Conservation (phyloP, 2,797 vertebrate genomes). For the Oryzias sinensis region DNA sequence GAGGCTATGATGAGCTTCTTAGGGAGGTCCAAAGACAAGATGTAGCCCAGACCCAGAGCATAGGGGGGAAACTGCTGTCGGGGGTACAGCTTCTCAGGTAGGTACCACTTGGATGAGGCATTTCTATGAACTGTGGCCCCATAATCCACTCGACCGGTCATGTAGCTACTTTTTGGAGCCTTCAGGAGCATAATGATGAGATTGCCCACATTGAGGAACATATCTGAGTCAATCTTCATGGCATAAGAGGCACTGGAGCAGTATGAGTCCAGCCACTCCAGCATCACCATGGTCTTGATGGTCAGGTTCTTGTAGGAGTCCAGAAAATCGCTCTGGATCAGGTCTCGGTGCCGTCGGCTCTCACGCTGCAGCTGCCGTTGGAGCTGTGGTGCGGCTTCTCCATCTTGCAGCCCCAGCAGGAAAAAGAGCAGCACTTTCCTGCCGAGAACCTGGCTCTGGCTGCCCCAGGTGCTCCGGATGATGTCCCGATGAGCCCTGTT, state of each 20-base stretch:
- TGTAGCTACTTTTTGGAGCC: constrained; percentile 18
- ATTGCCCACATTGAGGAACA: constrained; percentile 72
- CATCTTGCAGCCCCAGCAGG: constrained; percentile 49
- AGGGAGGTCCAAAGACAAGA: constrained; percentile 68
- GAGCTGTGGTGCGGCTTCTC: constrained; percentile 5
- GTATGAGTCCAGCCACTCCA: constrained; percentile 67
- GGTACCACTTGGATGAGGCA: constrained; percentile 54
- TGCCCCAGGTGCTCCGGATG: constrained; percentile 78
- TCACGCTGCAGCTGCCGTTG: constrained; percentile 50
- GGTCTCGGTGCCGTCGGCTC: constrained; percentile 53
- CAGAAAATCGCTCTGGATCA: constrained; percentile 74
- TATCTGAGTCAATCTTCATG: constrained; percentile 74
- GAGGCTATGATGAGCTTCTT: constrained; percentile 47
- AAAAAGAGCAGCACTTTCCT: constrained; percentile 67
- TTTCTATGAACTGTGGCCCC: constrained; percentile 1
- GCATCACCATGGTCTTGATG: constrained; percentile 75
- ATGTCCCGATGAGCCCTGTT: constrained; percentile 17
- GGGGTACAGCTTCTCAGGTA: constrained; percentile 48
- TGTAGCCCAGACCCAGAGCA: constrained; percentile 71
- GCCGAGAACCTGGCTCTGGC: constrained; percentile 40
- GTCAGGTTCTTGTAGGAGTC: constrained; percentile 79
- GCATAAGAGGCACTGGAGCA: constrained; percentile 62
- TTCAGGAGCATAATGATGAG: constrained; percentile 37
- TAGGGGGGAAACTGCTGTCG: constrained; percentile 49
- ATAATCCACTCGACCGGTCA: constrained; percentile 49